A percentile compares a stretch with the other conserved stretches of the same genome.
Evolutionary conservation across 1,140 invertebrate genomes (phyloP).

Genomic region (Brachionus sp.): DNA sequence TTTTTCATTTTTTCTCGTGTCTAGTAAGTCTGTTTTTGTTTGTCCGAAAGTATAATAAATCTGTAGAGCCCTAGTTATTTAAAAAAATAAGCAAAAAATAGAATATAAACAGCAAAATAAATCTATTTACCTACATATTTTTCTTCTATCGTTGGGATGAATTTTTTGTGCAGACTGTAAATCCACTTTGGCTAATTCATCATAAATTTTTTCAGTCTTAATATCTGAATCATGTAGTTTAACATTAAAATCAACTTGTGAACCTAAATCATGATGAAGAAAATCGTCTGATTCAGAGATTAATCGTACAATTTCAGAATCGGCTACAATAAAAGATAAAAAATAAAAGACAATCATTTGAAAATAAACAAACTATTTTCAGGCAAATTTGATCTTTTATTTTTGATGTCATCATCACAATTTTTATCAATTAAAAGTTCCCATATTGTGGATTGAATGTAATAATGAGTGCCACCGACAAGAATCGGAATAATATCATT

Average conservation of each 20-base stretch:
- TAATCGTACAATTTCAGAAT: not conserved
- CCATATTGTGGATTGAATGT: conserved; percentile 78
- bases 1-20: not conserved
- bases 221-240: conserved; percentile 35
- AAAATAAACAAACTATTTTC: not conserved
- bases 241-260: conserved; percentile 13
- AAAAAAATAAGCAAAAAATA: not conserved
- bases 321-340: not conserved
- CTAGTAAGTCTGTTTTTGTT: conserved; percentile 15
- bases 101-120: not conserved
- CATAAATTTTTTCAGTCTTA: conserved; percentile 21
- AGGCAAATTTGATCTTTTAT: not conserved
- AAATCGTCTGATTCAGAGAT: conserved; percentile 7
- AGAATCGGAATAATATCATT: conserved; percentile 79
- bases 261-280: not conserved
- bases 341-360: not conserved
- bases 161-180: conserved; percentile 35
- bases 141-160: conserved; percentile 43
- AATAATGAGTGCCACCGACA: conserved; percentile 97
- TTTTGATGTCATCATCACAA: not conserved
- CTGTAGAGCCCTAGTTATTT: not conserved
- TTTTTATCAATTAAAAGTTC: conserved; percentile 37
- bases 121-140: conserved; percentile 10
- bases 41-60: conserved; percentile 22
- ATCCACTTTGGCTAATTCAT: conserved; percentile 21